Percentiles rank a stretch among this genome's conserved stretches.
phyloP scores from a whole-genome alignment of 2,113 vertebrate genomes.

The Mixornis gularis region DNA sequence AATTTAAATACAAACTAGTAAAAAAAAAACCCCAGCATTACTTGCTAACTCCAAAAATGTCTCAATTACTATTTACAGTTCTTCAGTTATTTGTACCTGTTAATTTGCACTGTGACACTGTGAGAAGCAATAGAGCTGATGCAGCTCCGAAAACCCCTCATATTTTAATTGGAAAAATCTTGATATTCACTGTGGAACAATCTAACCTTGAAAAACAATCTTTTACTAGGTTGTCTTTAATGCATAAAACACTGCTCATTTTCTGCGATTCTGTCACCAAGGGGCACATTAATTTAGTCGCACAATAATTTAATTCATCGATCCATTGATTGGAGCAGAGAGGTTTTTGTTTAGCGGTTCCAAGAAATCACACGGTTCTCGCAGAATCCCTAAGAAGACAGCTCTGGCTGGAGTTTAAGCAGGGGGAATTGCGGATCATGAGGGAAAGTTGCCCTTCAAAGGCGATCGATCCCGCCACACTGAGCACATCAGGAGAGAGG shows the following conservation, averaged over 20 bases:
- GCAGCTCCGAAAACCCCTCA: background rate
- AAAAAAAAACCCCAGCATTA: background rate
- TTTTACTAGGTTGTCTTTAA: constrained; percentile 43
- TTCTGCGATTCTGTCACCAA: background rate
- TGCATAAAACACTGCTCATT: constrained; percentile 47
- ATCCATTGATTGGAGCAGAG: constrained; percentile 22
- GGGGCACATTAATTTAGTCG: constrained; percentile 35
- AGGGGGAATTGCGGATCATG: background rate
- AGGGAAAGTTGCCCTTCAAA: constrained; percentile 56
- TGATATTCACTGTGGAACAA: constrained; percentile 8
- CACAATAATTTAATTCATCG: constrained; percentile 29
- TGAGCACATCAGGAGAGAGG: constrained; percentile 32
- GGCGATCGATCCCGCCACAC: background rate
- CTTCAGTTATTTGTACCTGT: background rate
- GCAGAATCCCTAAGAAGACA: background rate
- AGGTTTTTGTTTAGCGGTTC: background rate
- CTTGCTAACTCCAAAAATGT: background rate
- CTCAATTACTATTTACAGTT: background rate
- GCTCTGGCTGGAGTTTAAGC: background rate
- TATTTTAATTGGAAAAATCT: constrained; percentile 22
- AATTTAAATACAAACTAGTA: background rate
- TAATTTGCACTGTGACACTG: background rate
- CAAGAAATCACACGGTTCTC: background rate
- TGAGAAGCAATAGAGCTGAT: background rate
- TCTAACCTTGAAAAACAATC: constrained; percentile 53